Base-by-base conservation (phyloP, 2,113 vertebrate genomes). In the Calyptommatus sinebrachiatus region DNA sequence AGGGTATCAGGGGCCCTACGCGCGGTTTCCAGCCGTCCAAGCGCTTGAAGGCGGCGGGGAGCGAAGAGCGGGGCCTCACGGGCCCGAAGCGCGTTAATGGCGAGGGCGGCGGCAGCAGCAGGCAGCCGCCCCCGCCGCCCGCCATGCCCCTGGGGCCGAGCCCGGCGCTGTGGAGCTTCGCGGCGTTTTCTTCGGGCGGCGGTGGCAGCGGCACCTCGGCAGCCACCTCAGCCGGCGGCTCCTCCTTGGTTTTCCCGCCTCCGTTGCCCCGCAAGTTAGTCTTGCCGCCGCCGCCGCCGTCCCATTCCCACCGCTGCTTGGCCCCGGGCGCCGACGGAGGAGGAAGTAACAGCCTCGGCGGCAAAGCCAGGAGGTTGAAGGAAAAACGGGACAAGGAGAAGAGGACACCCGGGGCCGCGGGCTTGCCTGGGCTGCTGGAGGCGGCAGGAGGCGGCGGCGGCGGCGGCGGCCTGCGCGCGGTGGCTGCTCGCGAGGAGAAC, bases 31-130 rank as follows among this genome's bases (percentile, higher is more conserved):
- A 94, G 89, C 94, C 95, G 26, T 81, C 81, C 79, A 97, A 97
- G 91, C 97, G 96, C 89, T 78, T 96, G 87, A 95, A 95, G 81
- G 89, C 81, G 70, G 89, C 89, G 5, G 35, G 35, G 35, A 41
- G 35, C 1, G 96, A 97, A 10, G 96, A 97, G 88, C 94, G 93
- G 88, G 93, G 92, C 86, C 86, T 91, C 53, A 97, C 96, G 90
- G 90, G 89, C 48, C 22, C 95, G n/a, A 97, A 96, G 92, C 97
- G 97, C 92, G 89, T 98, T 91, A 96, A 95, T 92, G 95, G 95
- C 16, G 94, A 95, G 72, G 96, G 95, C 84, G 94, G 94, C 87
- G 94, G 93, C 50, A 84, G 93, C 83, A 92, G 92, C 88, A 90
- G 89, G 73, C 67, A 35, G 31, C 67, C 21, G 84, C 73, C 87